Evolutionary conservation across 2,888 invertebrate species (phyloP).

Genomic region (Melanostoma mellinum): DNA sequence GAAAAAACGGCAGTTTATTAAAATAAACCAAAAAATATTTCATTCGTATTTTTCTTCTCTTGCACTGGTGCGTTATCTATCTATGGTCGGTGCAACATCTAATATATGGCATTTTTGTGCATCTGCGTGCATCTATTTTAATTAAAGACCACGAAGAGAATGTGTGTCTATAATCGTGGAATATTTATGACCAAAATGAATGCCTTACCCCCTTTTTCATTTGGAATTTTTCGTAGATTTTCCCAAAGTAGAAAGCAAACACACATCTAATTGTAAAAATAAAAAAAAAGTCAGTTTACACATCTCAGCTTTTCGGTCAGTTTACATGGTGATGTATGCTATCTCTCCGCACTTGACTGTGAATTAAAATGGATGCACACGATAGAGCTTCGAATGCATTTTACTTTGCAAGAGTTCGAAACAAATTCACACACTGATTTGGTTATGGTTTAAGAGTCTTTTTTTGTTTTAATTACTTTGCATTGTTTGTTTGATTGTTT

Average conservation of each 20-base stretch:
- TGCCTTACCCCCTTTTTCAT: constrained; percentile 11
- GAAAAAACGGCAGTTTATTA: constrained; percentile 13
- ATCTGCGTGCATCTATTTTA: constrained; percentile 44
- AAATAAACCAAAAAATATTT: constrained; percentile 15
- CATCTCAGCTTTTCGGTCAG: neutral
- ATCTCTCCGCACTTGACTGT: constrained; percentile 34
- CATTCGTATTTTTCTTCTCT: neutral
- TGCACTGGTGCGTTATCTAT: constrained; percentile 11
- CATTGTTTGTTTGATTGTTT: constrained; percentile 12
- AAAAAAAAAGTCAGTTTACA: neutral
- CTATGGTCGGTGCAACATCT: constrained; percentile 22
- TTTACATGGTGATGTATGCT: neutral
- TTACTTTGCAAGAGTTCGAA: neutral
- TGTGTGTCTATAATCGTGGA: constrained; percentile 19
- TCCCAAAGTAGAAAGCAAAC: constrained; percentile 20
- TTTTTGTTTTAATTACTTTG: constrained; percentile 25
- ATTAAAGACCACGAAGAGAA: constrained; percentile 18
- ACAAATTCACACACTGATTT: constrained; percentile 29
- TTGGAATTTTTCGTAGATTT: constrained; percentile 1
- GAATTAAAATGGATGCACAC: constrained; percentile 26
- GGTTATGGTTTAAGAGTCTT: neutral
- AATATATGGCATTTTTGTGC: constrained; percentile 32
- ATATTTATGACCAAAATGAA: constrained; percentile 35
- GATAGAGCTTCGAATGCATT: constrained; percentile 21
- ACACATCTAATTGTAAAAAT: constrained; percentile 4